Percentiles rank a stretch among this genome's conserved stretches.
Evolutionary conservation across 1,140 invertebrate species (phyloP).

Genomic region (Artemia franciscana): DNA sequence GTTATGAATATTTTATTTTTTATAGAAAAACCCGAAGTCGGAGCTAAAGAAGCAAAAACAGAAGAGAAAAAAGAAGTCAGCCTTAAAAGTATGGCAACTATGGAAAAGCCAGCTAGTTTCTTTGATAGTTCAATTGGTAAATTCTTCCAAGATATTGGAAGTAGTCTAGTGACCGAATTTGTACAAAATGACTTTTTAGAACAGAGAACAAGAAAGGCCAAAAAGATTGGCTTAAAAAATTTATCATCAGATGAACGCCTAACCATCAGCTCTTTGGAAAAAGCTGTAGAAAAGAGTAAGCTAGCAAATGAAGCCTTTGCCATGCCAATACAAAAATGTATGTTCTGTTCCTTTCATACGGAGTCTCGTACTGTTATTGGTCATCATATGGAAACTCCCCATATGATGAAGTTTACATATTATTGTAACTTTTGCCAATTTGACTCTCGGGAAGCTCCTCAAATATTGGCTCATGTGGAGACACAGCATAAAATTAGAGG

Average conservation of each 20-base stretch:
- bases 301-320: constrained; percentile 66
- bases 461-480: constrained; percentile 78
- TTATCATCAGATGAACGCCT: constrained; percentile 40
- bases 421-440: constrained; percentile 62
- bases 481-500: constrained; percentile 58
- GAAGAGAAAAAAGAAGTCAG: too few species aligned
- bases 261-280: constrained; percentile 50
- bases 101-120: too few species aligned
- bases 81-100: too few species aligned
- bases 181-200: constrained; percentile 72
- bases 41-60: too few species aligned
- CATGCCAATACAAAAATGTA: constrained; percentile 54
- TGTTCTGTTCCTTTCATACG: constrained; percentile 75
- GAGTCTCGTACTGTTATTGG: constrained; percentile 66
- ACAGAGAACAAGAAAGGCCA: constrained; percentile 55
- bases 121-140: constrained; percentile 68
- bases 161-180: constrained; percentile 72
- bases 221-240: constrained; percentile 33
- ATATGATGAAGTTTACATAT: constrained; percentile 40
- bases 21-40: too few species aligned
- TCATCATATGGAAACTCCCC: constrained; percentile 72
- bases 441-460: constrained; percentile 54
- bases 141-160: constrained; percentile 75
- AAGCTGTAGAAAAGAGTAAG: constrained; percentile 63
- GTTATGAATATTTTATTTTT: too few species aligned